Evolutionary conservation across 2,888 invertebrate species (phyloP).

Genomic region (Sphaeridia pumilis): DNA sequence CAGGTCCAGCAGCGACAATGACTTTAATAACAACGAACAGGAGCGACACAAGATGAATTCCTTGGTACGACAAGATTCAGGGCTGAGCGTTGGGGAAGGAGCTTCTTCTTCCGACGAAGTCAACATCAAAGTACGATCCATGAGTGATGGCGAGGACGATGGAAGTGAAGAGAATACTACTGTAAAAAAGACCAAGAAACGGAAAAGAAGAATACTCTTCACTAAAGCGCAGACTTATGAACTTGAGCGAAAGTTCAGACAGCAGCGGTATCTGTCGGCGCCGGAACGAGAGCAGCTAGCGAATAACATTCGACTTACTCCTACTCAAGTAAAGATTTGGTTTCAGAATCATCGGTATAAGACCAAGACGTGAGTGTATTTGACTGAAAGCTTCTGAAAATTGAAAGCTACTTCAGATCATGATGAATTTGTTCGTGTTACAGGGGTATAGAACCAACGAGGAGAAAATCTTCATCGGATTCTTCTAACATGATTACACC

Average conservation of each 20-base stretch:
- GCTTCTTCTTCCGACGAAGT: conserved; percentile 22
- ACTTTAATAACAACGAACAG: neutral
- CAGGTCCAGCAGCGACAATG: neutral
- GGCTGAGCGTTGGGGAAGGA: conserved; percentile 21
- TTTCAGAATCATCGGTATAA: conserved; percentile 36
- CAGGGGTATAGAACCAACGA: neutral
- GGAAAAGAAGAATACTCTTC: conserved; percentile 91
- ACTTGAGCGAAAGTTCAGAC: conserved; percentile 82
- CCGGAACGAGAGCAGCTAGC: conserved; percentile 96
- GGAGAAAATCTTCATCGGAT: neutral
- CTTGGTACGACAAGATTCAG: conserved; percentile 28
- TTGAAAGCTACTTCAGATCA: no score
- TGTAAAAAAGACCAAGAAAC: conserved; percentile 56
- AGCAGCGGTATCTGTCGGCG: conserved; percentile 92
- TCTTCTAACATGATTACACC: neutral
- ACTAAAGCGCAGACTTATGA: conserved; percentile 97
- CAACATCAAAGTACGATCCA: conserved; percentile 6
- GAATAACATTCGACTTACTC: conserved; percentile 83
- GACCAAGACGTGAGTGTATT: conserved; percentile 24
- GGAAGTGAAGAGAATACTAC: no score
- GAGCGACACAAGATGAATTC: conserved; percentile 1
- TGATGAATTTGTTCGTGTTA: neutral
- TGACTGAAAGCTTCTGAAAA: no score
- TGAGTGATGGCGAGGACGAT: conserved; percentile 5
- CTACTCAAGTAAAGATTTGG: conserved; percentile 64